Base-by-base conservation (phyloP, 2,888 invertebrate genomes). In the Cyclophora albipunctata region DNA sequence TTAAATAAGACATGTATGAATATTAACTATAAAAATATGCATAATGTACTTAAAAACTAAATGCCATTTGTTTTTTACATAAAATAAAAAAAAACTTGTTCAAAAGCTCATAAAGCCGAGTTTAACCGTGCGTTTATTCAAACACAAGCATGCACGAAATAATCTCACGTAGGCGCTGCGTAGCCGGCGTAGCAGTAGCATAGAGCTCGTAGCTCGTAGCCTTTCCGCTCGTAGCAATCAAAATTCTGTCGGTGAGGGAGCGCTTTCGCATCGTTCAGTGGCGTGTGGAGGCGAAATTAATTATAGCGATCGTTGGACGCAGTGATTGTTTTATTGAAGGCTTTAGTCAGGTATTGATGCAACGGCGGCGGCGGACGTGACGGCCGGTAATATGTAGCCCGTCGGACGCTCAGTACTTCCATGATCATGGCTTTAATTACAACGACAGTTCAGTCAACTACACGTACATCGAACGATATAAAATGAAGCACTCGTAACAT, bases 191-290 rank as follows among this genome's bases (percentile, higher is more conserved):
- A 60, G 64, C 57, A 20, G 20, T 20, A 20, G 20, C 20, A 20
- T 20, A 20, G 20, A 42, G 20, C 42, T 45, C 55, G 58, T 56
- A 56, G 52, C 44, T 42, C 59, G 63, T 63, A 59, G 60, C 40
- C 44, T 43, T 20, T 52, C 37, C 41, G 33, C 35, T 42, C 67
- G 60, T 60, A 62, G 66, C 67, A 59, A 72, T 78, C 78, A 76
- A 73, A 76, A 78, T 78, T 76, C 74, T 69, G 72, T 54, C 58
- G 67, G 66, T 67, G 66, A 67, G 67, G 47, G 59, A 58, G 58
- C 70, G 69, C 74, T 76, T 74, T 69, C 62, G 57, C 66, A 74
- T 75, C 75, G 71, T 65, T 69, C 67, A 56, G 62, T 59, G 62
- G 63, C 59, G 54, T 57, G 59, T 57, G 67, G 59, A 64, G 63